Conservation (phyloP, 92 coral and sea anemone genomes). For the Pocillopora meandrina region DNA sequence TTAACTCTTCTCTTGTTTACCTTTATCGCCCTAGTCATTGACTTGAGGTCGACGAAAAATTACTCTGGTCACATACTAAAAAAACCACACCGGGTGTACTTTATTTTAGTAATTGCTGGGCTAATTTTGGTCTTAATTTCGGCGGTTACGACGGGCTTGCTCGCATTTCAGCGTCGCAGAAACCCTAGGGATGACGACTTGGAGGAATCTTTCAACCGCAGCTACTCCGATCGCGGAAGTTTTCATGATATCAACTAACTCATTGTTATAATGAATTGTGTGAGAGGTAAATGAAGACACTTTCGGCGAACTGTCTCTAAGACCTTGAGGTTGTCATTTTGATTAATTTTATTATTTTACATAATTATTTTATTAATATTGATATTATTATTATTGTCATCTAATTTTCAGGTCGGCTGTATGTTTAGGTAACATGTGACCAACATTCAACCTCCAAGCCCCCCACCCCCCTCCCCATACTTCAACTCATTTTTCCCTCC, state of each 20-base stretch:
- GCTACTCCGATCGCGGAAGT: conserved; percentile 10
- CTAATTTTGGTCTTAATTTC: conserved; percentile 11
- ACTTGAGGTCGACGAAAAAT: not conserved
- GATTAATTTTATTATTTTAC: too few relatives aligned
- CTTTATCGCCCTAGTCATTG: conserved; percentile 28
- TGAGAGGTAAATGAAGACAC: not conserved
- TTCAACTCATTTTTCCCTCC: too few relatives aligned
- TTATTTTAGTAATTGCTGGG: conserved; percentile 22
- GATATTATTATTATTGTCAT: too few relatives aligned
- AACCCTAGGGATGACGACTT: conserved; percentile 2
- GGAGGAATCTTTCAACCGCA: conserved; percentile 9
- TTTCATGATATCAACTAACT: conserved; percentile 24
- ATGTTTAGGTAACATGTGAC: too few relatives aligned
- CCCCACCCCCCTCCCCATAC: too few relatives aligned
- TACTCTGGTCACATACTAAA: conserved; percentile 7
- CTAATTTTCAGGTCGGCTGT: too few relatives aligned
- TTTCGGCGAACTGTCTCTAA: not conserved
- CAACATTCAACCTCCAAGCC: too few relatives aligned
- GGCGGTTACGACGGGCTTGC: conserved; percentile 13
- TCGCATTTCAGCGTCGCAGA: not conserved
- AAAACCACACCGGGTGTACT: not conserved
- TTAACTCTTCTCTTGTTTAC: conserved; percentile 3
- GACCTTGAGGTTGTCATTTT: not conserved
- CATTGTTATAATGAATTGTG: not conserved
- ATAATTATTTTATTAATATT: too few relatives aligned